Conservation (phyloP, 2,113 vertebrate species). For the Sapajus apella region DNA sequence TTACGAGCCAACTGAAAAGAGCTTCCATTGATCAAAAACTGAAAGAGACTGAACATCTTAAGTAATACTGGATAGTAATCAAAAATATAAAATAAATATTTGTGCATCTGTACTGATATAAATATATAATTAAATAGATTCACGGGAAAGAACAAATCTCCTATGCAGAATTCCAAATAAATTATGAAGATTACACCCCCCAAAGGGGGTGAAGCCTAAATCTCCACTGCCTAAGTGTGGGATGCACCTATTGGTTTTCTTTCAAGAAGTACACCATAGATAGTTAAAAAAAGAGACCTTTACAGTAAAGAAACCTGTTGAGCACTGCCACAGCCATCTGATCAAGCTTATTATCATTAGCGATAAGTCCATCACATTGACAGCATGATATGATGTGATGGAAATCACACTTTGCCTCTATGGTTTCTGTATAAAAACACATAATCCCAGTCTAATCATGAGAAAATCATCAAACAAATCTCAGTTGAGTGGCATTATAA, state of each 20-base stretch:
- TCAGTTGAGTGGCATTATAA: neutral
- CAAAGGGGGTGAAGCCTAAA: neutral
- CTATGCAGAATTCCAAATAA: neutral
- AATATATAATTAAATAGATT: neutral
- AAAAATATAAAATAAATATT: neutral
- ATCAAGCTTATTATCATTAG: neutral
- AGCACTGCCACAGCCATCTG: neutral
- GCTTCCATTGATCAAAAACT: neutral
- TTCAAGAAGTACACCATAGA: neutral
- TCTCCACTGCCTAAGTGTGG: neutral
- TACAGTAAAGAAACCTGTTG: neutral
- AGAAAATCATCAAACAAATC: neutral
- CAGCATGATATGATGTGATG: neutral
- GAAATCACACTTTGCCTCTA: neutral
- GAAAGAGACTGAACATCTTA: neutral
- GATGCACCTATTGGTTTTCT: neutral
- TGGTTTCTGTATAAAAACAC: neutral
- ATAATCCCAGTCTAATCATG: neutral
- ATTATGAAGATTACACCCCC: neutral
- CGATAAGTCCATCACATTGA: neutral
- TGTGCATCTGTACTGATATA: neutral
- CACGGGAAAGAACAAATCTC: neutral
- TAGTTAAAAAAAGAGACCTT: neutral
- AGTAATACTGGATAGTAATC: neutral
- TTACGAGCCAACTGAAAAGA: neutral